Evolutionary conservation across 2,797 vertebrate genomes (phyloP).

Genomic region (Onychomys leucogaster): DNA sequence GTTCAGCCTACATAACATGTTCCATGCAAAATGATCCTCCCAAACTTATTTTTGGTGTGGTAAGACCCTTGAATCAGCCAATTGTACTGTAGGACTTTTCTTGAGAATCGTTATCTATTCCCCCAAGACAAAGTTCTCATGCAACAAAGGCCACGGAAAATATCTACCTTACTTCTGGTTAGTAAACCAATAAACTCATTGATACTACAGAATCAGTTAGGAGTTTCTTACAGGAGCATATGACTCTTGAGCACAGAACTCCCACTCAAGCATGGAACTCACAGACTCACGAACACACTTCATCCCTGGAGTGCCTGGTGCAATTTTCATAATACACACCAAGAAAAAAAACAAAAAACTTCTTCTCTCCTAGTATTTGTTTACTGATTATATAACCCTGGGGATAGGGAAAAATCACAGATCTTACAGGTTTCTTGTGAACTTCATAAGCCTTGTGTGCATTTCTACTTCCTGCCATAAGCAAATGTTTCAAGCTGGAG

Average conservation of each 20-base stretch:
- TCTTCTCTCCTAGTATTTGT: not conserved
- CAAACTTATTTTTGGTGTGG: not conserved
- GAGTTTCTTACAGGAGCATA: not conserved
- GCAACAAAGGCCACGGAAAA: not conserved
- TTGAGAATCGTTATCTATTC: not conserved
- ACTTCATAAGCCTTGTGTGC: not conserved
- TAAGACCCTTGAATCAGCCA: not conserved
- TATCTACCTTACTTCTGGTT: not conserved
- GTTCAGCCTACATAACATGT: too few species aligned
- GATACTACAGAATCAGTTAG: not conserved
- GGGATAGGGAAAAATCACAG: not conserved
- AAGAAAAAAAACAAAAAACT: not conserved
- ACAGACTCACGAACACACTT: not conserved
- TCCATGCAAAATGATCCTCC: too few species aligned
- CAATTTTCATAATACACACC: not conserved
- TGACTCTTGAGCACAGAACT: too few species aligned
- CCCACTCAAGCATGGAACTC: not conserved
- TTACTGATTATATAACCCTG: not conserved
- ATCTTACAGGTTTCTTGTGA: too few species aligned
- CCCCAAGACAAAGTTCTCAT: not conserved
- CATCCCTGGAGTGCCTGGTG: too few species aligned
- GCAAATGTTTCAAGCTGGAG: not conserved
- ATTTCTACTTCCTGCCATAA: not conserved
- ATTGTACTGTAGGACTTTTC: not conserved
- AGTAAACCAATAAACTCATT: not conserved